These are phyloP conservation scores for Tympanuchus pallidicinctus DNA, from an alignment of 2,113 vertebrate species.

Conservation along the genomic window DNA sequence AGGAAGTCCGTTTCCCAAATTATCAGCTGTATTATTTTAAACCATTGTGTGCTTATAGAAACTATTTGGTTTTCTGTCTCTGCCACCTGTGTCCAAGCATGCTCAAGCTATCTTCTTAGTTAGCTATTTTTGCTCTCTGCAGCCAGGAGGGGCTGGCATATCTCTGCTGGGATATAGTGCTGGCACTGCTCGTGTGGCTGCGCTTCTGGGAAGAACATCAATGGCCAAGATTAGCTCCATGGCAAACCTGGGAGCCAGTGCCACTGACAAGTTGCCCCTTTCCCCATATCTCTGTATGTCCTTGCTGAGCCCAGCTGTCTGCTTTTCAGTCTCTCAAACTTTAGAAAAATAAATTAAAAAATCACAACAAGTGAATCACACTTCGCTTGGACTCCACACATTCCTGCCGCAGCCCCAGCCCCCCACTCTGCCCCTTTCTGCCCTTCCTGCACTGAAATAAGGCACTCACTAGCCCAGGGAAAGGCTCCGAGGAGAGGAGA, in stretches of 20 bases:
- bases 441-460: not conserved
- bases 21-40: not conserved
- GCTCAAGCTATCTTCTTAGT: not conserved
- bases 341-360: not conserved
- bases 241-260: not conserved
- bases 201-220: not conserved
- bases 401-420: not conserved
- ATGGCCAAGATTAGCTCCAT: not conserved
- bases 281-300: not conserved
- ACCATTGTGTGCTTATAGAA: not conserved
- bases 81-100: not conserved
- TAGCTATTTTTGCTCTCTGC: slow-evolving; percentile 20
- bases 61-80: slow-evolving; percentile 27
- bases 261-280: not conserved
- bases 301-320: not conserved
- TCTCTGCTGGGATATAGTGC: slow-evolving; percentile 14
- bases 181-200: not conserved
- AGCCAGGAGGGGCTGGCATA: slow-evolving; percentile 50
- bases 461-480: not conserved
- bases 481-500: not conserved
- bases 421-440: rapidly evolving
- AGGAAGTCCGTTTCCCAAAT: not conserved
- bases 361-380: not conserved
- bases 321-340: not conserved
- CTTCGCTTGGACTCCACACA: not conserved